Conservation (phyloP, 2,888 invertebrate species). For the Hypolimnas misippus region DNA sequence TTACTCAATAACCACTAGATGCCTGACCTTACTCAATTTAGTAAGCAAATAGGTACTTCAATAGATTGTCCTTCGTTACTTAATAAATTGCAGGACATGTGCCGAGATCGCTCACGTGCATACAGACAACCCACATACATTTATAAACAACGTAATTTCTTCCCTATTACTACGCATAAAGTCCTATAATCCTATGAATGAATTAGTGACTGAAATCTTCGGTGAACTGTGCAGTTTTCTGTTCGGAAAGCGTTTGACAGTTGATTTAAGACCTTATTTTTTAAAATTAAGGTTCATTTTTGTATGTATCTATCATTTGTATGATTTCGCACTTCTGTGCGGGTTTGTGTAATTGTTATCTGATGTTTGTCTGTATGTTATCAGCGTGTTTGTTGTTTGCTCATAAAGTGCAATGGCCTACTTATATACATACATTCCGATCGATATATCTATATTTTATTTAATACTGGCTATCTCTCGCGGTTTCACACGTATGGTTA, state of each 20-base stretch:
- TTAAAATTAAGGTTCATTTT: background rate
- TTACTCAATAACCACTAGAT: constrained; percentile 20
- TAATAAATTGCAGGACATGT: constrained; percentile 34
- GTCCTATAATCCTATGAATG: constrained; percentile 15
- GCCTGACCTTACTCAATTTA: constrained; percentile 37
- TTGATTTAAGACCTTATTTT: too few relatives aligned
- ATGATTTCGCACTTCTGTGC: constrained; percentile 13
- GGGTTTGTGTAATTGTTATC: constrained; percentile 29
- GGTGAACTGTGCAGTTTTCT: background rate
- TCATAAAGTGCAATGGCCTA: constrained; percentile 38
- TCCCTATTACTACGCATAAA: background rate
- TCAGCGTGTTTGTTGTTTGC: constrained; percentile 33
- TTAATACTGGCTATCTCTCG: too few relatives aligned
- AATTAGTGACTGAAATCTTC: background rate
- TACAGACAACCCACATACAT: background rate
- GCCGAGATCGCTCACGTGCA: constrained; percentile 30
- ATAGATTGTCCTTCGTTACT: constrained; percentile 35
- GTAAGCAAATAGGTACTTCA: constrained; percentile 29
- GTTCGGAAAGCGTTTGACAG: too few relatives aligned
- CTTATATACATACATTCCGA: constrained; percentile 28
- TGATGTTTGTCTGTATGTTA: constrained; percentile 32
- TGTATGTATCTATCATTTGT: background rate
- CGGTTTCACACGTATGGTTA: too few relatives aligned
- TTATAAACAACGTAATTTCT: background rate
- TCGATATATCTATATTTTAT: constrained; percentile 17